Percentiles rank a stretch among this genome's conserved stretches.
These are phyloP conservation scores for Mycalesis mineus DNA, from an alignment of 2,888 invertebrate species.

Conservation along the genomic window DNA sequence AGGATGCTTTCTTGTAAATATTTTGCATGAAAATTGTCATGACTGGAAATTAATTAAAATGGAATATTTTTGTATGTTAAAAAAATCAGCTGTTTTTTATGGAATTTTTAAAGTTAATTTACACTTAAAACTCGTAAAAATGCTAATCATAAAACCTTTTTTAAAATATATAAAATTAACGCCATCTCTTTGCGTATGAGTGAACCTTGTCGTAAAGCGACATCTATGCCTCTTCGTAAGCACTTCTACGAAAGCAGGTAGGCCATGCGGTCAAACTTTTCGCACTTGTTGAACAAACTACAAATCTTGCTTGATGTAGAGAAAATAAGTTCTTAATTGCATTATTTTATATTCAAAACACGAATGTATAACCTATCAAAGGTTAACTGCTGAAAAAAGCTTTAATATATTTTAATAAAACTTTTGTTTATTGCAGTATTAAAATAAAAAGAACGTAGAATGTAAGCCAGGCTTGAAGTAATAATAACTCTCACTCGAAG, in stretches of 20 bases:
- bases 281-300: background rate
- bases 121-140: background rate
- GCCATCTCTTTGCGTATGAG: slow-evolving; percentile 21
- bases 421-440: too few species aligned
- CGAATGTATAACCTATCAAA: too few species aligned
- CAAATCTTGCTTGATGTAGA: background rate
- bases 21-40: too few species aligned
- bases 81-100: background rate
- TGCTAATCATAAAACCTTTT: background rate
- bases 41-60: too few species aligned
- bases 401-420: too few species aligned
- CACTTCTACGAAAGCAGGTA: slow-evolving; percentile 14
- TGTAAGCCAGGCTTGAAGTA: too few species aligned
- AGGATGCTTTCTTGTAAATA: too few species aligned
- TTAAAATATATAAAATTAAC: slow-evolving; percentile 3
- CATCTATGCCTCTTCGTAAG: slow-evolving; percentile 19
- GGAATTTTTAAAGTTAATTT: background rate
- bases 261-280: slow-evolving; percentile 1
- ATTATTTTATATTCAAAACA: background rate
- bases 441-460: too few species aligned
- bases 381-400: too few species aligned
- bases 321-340: background rate
- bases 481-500: too few species aligned
- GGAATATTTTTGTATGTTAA: too few species aligned
- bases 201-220: slow-evolving; percentile 13